These are phyloP conservation scores for Micrasema minimum DNA, from an alignment of 1,140 invertebrate genomes.

Conservation along the genomic window DNA sequence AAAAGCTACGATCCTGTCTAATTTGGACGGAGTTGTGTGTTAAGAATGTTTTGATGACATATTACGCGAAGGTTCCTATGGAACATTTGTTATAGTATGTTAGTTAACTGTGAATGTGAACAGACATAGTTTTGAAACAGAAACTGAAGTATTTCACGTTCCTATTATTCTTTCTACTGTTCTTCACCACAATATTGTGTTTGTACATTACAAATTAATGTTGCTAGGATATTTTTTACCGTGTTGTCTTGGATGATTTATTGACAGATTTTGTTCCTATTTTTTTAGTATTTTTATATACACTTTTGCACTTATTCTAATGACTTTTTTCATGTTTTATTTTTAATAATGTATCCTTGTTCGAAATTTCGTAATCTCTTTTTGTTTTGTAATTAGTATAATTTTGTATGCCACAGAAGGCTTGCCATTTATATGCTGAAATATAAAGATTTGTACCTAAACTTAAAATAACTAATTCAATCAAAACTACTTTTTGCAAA, in stretches of 20 bases:
- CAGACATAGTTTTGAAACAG: conserved; percentile 3
- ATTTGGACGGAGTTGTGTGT: too few relatives aligned
- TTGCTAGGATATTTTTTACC: neutral
- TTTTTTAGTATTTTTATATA: conserved; percentile 30
- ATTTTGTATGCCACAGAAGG: conserved; percentile 18
- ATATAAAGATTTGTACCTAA: too few relatives aligned
- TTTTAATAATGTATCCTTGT: neutral
- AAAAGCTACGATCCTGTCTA: neutral
- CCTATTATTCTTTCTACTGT: conserved; percentile 6
- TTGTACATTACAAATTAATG: conserved; percentile 13
- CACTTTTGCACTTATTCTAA: conserved; percentile 17
- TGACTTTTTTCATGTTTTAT: neutral
- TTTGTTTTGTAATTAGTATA: neutral
- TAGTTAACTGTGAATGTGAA: conserved; percentile 10
- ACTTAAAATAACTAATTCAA: too few relatives aligned
- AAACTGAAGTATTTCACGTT: conserved; percentile 14
- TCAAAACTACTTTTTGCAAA: too few relatives aligned
- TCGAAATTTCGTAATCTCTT: neutral
- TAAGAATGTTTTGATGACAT: conserved; percentile 5
- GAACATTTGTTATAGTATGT: conserved; percentile 7
- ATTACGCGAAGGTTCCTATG: conserved; percentile 4
- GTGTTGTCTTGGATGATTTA: conserved; percentile 23
- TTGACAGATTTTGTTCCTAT: conserved; percentile 37
- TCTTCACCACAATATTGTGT: neutral
- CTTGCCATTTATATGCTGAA: conserved; percentile 16